These are phyloP conservation scores for Ophioninae sp. DNA, from an alignment of 2,888 invertebrate genomes.

Conservation along the genomic window DNA sequence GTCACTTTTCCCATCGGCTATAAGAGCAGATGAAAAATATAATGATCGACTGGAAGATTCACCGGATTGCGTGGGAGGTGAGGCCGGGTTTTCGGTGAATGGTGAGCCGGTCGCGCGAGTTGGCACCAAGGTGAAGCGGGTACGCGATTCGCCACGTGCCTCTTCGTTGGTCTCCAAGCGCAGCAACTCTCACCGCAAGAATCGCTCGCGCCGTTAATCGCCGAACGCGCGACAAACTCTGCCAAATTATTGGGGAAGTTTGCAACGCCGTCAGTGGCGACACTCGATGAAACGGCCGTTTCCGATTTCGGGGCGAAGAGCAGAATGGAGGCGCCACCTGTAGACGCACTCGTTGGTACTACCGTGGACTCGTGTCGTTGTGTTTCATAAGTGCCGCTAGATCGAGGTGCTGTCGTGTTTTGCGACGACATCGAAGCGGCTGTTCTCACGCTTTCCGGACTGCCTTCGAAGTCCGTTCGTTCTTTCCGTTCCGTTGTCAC, in stretches of 20 bases:
- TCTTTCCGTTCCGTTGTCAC: slow-evolving; percentile 13
- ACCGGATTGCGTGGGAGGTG: slow-evolving; percentile 59
- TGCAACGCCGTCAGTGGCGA: slow-evolving; percentile 27
- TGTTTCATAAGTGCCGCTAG: slow-evolving; percentile 48
- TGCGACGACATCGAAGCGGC: slow-evolving; percentile 26
- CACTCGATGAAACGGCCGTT: slow-evolving; percentile 33
- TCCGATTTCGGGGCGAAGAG: slow-evolving; percentile 25
- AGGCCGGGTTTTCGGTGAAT: slow-evolving; percentile 74
- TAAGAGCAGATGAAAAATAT: neutral
- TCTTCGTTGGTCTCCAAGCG: slow-evolving; percentile 70
- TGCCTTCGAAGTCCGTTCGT: slow-evolving; percentile 45
- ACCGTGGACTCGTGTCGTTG: slow-evolving; percentile 40
- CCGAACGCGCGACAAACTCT: neutral
- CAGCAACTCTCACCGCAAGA: slow-evolving; percentile 61
- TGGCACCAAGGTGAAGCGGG: slow-evolving; percentile 79
- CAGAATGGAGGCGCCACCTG: neutral
- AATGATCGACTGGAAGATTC: slow-evolving; percentile 11
- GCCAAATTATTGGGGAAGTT: slow-evolving; percentile 3
- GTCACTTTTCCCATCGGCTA: neutral
- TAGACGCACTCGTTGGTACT: neutral
- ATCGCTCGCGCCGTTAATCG: neutral
- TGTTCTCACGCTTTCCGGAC: slow-evolving; percentile 10
- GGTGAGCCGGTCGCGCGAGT: slow-evolving; percentile 73
- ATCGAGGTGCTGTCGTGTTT: slow-evolving; percentile 38
- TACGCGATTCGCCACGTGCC: slow-evolving; percentile 77